Evolutionary conservation across 64 coral and sea anemone genomes (phyloP), one percentile per base, ranked within the genome.

Genomic region (Actinia equina): DNA sequence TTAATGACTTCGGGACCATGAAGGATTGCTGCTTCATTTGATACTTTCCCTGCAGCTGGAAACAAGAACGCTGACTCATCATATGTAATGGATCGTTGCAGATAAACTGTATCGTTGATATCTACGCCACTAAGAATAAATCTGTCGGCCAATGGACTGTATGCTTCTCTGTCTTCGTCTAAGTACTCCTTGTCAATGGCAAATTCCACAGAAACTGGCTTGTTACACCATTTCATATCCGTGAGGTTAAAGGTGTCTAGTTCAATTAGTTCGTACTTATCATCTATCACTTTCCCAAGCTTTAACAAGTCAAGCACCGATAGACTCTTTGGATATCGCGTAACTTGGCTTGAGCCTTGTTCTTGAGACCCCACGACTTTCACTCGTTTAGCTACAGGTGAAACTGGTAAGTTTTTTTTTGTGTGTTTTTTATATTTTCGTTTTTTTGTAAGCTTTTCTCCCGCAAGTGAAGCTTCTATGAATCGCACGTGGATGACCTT

Each of bases 291-390:
- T 88, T 76, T 93, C 44, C 87, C 70, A 11, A 89, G 71, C 56
- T 86, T 88, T 64, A 93, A 77, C 91, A 93, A 89, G 49, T 93
- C 87, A 18, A 93, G 25, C 19, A 84, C 82, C 3, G 91, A 93
- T 18, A 89, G 82, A 80, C 91, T 92, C 19, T 83, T 82, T 57
- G 91, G 30, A 37, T 37, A 37, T 37, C 30, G 77, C 41, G 77
- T 5, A 80, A 80, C 77, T 17, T 80, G 43, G 17, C 27, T 42
- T 23, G 25, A 41, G 70, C 44, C 51, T 37, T 77, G 43, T 27
- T 46, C 44, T 51, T 86, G 44, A 45, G 59, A 67, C 60, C 15
- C 43, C 1, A 22, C 60, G 61, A 86, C 85, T 86, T 71, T 70
- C 65, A 27, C 20, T 71, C 65, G 22, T 71, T 71, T 71, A 71